Base-by-base conservation (phyloP, 2,888 invertebrate genomes). In the Clepsis dumicolana region DNA sequence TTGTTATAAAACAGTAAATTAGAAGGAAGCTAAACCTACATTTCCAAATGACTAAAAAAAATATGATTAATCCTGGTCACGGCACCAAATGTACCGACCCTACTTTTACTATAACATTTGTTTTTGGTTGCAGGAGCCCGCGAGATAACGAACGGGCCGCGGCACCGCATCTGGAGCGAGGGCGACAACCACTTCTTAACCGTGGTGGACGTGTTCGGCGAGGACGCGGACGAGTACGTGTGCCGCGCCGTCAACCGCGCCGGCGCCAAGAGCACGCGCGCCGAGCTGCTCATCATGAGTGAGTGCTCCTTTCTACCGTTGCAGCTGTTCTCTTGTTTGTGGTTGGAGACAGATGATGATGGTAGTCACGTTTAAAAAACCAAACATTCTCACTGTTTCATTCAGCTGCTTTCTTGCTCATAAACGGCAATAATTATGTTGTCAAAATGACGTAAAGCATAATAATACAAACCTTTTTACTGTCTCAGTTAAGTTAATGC, bases 151-250 rank as follows among this genome's bases (percentile, higher is more conserved):
- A 98, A 96, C 83, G 98, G 98, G 0, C 96, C 97, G 0, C 97
- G 99, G 71, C 98, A 98, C 90, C 97, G 97, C 80, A 98, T 99
- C 83, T 97, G 97, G 87, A 96, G 96, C 72, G 99, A 99, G 83
- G 99, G 98, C 8, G 97, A 99, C 77, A 95, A 94, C 72, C 96
- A 98, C 83, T 96, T 96, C 85, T 95, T 99, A 21, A 96, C 97
- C 0, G 97, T 99, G 21, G 96, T 97, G 83, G 98, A 99, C 80
- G 97, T 99, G 2, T 99, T 96, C 88, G 98, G 99, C 0, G 99
- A 99, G 86, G 99, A 99, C 90, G 98, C 99, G 0, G 99, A 99
- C 89, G 99, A 99, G 88, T 99, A 99, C 87, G 96, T 98, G 12
- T 98, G 98, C 84, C 95, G 99, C 65, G 99, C 99, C 1, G 96